Conservation (phyloP, 2,888 invertebrate genomes). For the Heliothis peltigera region DNA sequence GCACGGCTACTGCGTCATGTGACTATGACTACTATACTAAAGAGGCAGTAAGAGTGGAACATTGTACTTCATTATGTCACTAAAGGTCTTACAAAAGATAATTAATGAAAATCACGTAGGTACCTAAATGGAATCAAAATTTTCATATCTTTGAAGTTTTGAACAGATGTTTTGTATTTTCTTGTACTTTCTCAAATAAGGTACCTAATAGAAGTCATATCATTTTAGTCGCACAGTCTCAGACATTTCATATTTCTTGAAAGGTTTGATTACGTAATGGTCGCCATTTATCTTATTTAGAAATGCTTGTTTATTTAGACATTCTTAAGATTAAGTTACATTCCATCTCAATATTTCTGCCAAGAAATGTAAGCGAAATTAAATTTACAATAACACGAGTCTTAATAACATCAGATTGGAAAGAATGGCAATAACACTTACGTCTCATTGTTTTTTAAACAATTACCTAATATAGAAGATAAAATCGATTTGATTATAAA, state of each 20-base stretch:
- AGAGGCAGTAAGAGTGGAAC: no score
- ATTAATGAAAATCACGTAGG: slow-evolving; percentile 5
- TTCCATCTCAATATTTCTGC: background rate
- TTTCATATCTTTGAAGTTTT: slow-evolving; percentile 1
- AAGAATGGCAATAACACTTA: background rate
- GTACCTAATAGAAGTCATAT: slow-evolving; percentile 2
- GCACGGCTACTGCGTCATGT: no score
- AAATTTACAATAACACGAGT: background rate
- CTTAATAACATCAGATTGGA: background rate
- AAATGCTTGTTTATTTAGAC: background rate
- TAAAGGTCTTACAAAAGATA: background rate
- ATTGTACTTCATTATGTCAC: no score
- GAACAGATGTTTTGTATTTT: background rate
- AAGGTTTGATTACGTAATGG: slow-evolving; percentile 13
- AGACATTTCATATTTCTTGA: slow-evolving; percentile 6
- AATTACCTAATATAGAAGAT: background rate
- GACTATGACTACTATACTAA: no score
- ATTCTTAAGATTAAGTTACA: background rate
- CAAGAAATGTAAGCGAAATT: background rate
- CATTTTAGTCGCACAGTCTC: background rate
- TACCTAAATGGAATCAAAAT: slow-evolving; percentile 1
- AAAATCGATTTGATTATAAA: no score
- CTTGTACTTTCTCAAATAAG: slow-evolving; percentile 1
- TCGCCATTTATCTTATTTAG: slow-evolving; percentile 5
- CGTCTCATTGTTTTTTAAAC: background rate